Conservation (phyloP, 2,113 vertebrate genomes). For the Nymphicus hollandicus region DNA sequence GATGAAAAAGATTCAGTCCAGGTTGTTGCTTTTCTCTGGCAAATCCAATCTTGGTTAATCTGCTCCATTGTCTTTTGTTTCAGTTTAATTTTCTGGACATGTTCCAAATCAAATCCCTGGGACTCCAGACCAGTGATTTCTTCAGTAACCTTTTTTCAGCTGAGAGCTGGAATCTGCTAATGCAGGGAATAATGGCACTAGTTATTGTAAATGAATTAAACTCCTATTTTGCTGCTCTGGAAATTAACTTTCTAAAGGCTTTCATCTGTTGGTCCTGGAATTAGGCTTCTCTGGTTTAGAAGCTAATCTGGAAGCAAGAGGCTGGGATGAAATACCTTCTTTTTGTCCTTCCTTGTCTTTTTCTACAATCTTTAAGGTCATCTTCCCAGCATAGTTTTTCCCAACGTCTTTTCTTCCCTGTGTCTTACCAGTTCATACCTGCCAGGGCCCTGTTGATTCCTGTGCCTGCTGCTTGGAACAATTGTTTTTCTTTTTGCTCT, state of each 20-base stretch:
- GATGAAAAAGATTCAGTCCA: neutral
- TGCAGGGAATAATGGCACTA: neutral
- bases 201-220: conserved; percentile 10
- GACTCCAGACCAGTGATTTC: neutral
- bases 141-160: conserved; percentile 3
- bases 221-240: neutral
- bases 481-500: neutral
- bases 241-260: neutral
- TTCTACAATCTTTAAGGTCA: neutral
- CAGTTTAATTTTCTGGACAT: conserved; percentile 16
- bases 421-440: neutral
- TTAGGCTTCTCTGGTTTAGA: neutral
- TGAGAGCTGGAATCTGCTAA: conserved; percentile 11
- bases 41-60: conserved; percentile 15
- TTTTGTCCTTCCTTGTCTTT: neutral
- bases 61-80: neutral
- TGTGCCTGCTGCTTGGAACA: neutral
- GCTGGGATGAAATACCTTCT: neutral
- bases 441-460: neutral
- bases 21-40: neutral
- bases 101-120: neutral
- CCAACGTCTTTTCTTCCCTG: neutral
- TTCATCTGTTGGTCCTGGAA: neutral
- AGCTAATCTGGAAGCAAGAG: neutral
- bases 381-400: neutral